Evolutionary conservation across 2,888 invertebrate genomes (phyloP), one percentile per base, ranked within the genome.

Genomic region (Ellobium chinense): DNA sequence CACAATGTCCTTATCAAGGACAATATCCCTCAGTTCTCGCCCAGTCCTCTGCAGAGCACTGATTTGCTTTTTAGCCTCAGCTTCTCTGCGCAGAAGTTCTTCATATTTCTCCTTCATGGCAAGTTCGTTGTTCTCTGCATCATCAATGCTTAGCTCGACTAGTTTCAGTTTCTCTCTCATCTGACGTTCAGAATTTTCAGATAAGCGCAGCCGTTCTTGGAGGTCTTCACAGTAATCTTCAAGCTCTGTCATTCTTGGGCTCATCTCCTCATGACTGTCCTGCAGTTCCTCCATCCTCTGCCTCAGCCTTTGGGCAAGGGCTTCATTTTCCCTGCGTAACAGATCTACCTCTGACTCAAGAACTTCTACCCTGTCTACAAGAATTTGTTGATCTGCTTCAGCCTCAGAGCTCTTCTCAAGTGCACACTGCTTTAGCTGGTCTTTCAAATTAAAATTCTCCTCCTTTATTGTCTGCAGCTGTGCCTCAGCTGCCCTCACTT

Each of bases 111-210:
- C 91, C 60, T 88, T 81, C 21, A 87, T 66, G 12, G 85, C 83
- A 29, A 82, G 83, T 75, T 91, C 91, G 78, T 85, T 87, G 14
- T 81, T 81, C 78, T 91, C 91, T 5, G 90, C 83, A 62, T 90
- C 90, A 74, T 86, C 87, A 63, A 89, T 88, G 31, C 89, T 89
- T 54, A 87, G 85, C 73, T 91, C 90, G 24, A 89, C 88, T 37
- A 89, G 85, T 73, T 88, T 89, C 12, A 91, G 78, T 78, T 88
- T 87, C 27, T 90, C 89, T 58, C 86, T 83, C 66, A 86, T 65
- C 66, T 89, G 89, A 34, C 85, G 84, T 70, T 90, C 90, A 1
- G 86, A 78, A 0, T 83, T 80, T 75, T 91, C 89, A 21, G 87
- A 82, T 58, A 83, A 85, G 46, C 87, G 85, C 14, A 89, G 75